Base-by-base conservation (phyloP, 2,113 vertebrate species). In the Narcine bancroftii region DNA sequence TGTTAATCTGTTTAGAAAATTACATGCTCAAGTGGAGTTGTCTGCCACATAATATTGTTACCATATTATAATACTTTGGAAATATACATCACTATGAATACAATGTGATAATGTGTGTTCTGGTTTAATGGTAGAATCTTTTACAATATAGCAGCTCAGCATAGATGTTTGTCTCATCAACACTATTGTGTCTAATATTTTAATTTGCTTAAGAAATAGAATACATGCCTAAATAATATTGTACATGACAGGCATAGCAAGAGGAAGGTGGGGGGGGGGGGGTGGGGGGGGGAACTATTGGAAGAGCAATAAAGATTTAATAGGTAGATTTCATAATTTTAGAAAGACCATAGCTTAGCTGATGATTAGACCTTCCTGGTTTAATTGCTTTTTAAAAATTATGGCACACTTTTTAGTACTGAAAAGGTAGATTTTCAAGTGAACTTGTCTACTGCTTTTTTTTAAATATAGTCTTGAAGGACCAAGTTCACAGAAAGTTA, bases 391-490 rank as follows among this genome's bases (percentile, higher is more conserved):
- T 47, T 36, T 36, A 60, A 66, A 66, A 24, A 19, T 21, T 36
- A 6, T 36, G 81, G 15, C 53, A 63, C 21, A 53, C 15, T 33
- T 36, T 87, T 36, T 36, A 63, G 6, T 63, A 63, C 81, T 71
- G 36, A 15, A 89, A 91, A 33, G 89, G 89, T 17, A 11, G 21
- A 71, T 13, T 71, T 69, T 26, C 42, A 91, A 69, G 39, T 91
- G 36, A 91, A 66, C 26, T 91, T 42, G 39, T 33, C 36, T 69
- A 36, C 24, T 91, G 21, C 33, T 69, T 47, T 91, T 56, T 73
- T 24, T n/a, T n/a, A n/a, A n/a, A n/a, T 93, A 42, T 93, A 99
- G 98, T 94, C 95, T 99, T 33, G 97, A 99, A 69, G 89, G 89
- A 6, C 39, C 89, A 11, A 91, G 89, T 60, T 66, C 42, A 0